Evolutionary conservation across 2,888 invertebrate genomes (phyloP).

Genomic region (Patella depressa): DNA sequence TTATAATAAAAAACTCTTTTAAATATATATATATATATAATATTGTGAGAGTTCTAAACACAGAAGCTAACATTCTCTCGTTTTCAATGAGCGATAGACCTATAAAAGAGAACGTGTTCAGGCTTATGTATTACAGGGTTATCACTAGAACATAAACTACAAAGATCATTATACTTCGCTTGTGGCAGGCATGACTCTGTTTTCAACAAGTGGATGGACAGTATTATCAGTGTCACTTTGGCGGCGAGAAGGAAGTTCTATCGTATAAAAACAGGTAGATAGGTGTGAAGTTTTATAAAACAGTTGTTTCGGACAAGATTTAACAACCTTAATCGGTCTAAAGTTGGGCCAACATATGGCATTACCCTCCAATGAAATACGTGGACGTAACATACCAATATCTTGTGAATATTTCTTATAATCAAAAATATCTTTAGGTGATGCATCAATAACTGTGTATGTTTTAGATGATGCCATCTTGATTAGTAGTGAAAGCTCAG

Average conservation of each 20-base stretch:
- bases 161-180: neutral
- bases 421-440: neutral
- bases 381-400: neutral
- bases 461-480: constrained; percentile 10
- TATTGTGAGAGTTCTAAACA: neutral
- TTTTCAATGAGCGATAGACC: neutral
- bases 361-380: constrained; percentile 2
- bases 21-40: neutral
- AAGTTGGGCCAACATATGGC: neutral
- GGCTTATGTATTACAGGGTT: neutral
- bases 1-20: neutral
- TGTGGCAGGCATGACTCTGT: neutral
- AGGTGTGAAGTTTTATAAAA: neutral
- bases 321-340: neutral
- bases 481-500: neutral
- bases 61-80: neutral
- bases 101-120: neutral
- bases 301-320: neutral
- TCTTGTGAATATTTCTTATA: neutral
- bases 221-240: neutral
- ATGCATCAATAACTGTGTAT: neutral
- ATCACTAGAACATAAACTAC: neutral
- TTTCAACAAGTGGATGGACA: neutral
- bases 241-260: neutral
- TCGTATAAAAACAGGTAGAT: neutral